These are phyloP conservation scores for Dromaius novaehollandiae DNA, from an alignment of 2,113 vertebrate genomes.

Conservation along the genomic window DNA sequence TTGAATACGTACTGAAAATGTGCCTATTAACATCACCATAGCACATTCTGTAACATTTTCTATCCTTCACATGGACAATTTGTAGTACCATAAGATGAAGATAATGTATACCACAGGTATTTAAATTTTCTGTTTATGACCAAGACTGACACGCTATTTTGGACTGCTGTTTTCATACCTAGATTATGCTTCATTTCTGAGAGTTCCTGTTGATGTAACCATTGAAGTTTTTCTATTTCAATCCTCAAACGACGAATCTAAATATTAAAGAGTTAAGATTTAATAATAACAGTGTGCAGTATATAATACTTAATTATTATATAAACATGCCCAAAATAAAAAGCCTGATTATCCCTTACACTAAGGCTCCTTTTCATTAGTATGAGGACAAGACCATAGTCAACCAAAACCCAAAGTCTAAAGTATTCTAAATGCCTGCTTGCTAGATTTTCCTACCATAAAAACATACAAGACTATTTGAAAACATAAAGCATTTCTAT, in stretches of 20 bases:
- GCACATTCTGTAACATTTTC: neutral
- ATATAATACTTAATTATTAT: neutral
- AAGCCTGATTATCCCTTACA: neutral
- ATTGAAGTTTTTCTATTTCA: slow-evolving; percentile 97
- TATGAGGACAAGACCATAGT: neutral
- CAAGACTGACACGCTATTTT: neutral
- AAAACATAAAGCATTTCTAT: neutral
- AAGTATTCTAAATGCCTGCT: neutral
- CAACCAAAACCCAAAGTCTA: neutral
- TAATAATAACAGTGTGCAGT: neutral
- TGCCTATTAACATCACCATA: neutral
- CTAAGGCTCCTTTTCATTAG: neutral
- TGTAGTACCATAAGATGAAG: neutral
- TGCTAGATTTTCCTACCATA: neutral
- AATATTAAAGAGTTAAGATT: neutral
- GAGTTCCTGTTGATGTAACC: slow-evolving; percentile 96
- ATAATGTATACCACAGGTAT: neutral
- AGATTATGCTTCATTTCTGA: slow-evolving; percentile 98
- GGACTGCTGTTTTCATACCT: slow-evolving; percentile 75
- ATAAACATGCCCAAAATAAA: neutral
- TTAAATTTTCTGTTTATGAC: neutral
- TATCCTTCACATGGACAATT: neutral
- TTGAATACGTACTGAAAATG: neutral
- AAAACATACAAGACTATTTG: neutral
- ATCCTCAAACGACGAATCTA: slow-evolving; percentile 96